Base-by-base conservation (phyloP, 1,140 invertebrate species). In the Epicauta chinensis region DNA sequence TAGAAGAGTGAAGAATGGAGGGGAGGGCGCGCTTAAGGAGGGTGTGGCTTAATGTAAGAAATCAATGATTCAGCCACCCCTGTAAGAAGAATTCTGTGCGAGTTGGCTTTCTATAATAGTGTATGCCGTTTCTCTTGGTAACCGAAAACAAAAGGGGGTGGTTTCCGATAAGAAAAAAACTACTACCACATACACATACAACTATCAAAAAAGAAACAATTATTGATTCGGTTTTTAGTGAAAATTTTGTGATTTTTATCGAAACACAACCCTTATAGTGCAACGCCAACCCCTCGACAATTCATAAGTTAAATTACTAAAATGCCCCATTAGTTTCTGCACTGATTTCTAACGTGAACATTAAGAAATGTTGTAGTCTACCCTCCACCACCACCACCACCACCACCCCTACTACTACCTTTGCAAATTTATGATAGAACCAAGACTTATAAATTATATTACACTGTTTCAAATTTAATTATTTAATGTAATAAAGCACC, bases 21-120 rank as follows among this genome's bases (percentile, higher is more conserved):
- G n/a, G n/a, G n/a, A n/a, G n/a, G 23, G 23, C 4, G 23, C 23
- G 23, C 23, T 23, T 23, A 23, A 23, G 23, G 23, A 60, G 58
- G 60, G 60, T 55, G 60, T 62, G 60, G 60, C 60, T 55, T 58
- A 47, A 60, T 56, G 53, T 62, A 62, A 62, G 60, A 62, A 62
- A 62, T 62, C 60, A 60, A 62, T 62, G 60, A 62, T 62, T 56
- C 41, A 47, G 36, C 46, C 34, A 41, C 45, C 53, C 53, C 53
- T 55, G 32, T 49, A 49, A 49, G 51, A 53, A 53, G 52, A 54
- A 54, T 54, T 37, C 42, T 53, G 30, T 34, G 50, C 36, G 51
- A 54, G 52, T 54, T 54, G 46, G 53, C 46, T 55, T 55, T 55
- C 46, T 47, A n/a, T n/a, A 47, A 47, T 47, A 47, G 23, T 23